Evolutionary conservation across 2,888 invertebrate species (phyloP), one percentile per base, ranked within the genome.

Genomic region (Agriopis aurantiaria): DNA sequence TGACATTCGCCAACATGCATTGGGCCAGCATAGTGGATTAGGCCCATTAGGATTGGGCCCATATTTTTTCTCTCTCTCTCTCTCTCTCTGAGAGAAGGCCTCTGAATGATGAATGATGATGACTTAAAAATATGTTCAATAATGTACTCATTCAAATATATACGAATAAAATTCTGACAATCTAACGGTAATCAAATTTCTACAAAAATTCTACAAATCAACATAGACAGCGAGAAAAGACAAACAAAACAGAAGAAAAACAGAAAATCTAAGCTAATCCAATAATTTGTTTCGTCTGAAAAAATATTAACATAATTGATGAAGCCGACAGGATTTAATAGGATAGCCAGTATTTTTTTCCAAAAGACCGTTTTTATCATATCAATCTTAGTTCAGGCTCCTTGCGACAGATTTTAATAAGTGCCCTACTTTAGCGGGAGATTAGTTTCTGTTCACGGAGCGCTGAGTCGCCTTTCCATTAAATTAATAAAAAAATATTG

Each of bases 341-440:
- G 43, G 43, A 43, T 7, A 43, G 43, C 43, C 43, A 8, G 68
- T 23, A 55, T 58, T 64, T 68, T n/a, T 64, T 68, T 58, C 33
- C 33, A 7, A 58, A 62, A 59, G 59, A n/a, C 65, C 71, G 67
- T 61, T 69, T 63, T 71, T 67, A 67, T 66, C 62, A 70, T 75
- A 81, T 79, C 72, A 77, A 77, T 78, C 77, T 77, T 74, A 72
- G 67, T 68, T 60, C 60, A 59, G 57, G 73, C 56, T 74, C 67
- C 74, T 57, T 64, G 69, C 68, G 76, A 78, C 76, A 79, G 78
- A 80, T 79, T 82, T 82, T 83, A 82, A 83, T 85, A 82, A 81
- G 76, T 80, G 78, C 69, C 65, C 79, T 72, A 79, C 73, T 83
- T 80, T 80, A 69, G 78, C 74, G 76, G 70, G 67, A 83, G 79